These are phyloP conservation scores for Caenorhabditis japonica DNA, from an alignment of 2,888 invertebrate genomes.

Conservation along the genomic window DNA sequence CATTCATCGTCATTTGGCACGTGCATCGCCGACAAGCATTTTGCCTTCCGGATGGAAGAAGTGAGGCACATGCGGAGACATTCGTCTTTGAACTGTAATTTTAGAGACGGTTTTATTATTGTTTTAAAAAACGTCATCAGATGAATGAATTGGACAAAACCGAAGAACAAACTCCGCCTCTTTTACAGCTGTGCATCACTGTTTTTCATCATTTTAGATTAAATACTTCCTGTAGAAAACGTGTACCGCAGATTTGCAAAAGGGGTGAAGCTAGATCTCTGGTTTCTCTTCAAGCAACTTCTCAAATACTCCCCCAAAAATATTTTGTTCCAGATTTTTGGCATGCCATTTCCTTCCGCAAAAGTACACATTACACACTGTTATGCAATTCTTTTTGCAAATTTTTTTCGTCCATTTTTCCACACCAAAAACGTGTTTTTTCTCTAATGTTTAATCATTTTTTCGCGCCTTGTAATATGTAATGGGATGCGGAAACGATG, in stretches of 20 bases:
- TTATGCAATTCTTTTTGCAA: no score
- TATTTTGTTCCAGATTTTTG: no score
- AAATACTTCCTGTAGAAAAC: no score
- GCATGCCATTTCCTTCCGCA: background rate
- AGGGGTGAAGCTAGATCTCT: no score
- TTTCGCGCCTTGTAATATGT: background rate
- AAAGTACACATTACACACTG: no score
- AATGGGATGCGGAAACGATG: background rate
- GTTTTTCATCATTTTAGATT: conserved; percentile 6
- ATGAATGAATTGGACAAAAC: background rate
- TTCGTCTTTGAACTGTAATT: conserved; percentile 59
- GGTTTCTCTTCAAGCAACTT: no score
- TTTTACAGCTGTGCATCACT: no score
- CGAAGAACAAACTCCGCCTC: background rate
- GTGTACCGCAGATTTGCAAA: no score
- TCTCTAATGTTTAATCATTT: no score
- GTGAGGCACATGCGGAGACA: conserved; percentile 56
- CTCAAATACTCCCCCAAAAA: no score
- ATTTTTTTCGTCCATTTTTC: no score
- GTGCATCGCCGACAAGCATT: conserved; percentile 57
- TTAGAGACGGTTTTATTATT: background rate
- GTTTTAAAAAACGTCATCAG: background rate
- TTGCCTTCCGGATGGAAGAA: conserved; percentile 44
- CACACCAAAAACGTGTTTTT: no score
- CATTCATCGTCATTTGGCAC: conserved; percentile 56